phyloP scores from a whole-genome alignment of 2,113 vertebrate species.

The Platichthys stellatus region DNA sequence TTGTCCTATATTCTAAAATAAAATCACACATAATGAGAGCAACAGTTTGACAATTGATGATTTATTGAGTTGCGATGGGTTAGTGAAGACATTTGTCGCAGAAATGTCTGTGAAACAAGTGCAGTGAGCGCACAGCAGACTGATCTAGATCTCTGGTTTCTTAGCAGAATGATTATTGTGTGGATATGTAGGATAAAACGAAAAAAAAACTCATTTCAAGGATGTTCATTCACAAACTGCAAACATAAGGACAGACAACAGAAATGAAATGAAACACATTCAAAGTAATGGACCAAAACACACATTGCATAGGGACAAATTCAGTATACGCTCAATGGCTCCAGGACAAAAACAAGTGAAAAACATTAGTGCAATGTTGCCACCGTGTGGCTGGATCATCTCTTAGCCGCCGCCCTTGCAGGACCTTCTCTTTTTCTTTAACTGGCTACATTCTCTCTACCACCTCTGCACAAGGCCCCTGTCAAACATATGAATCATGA shows the following conservation, averaged over 20 bases:
- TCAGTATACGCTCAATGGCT: conserved; percentile 47
- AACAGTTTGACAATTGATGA: conserved; percentile 11
- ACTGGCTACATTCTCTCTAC: conserved; percentile 31
- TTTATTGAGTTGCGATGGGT: conserved; percentile 48
- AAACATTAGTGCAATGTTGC: conserved; percentile 65
- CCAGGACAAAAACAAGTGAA: conserved; percentile 19
- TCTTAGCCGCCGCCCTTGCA: conserved; percentile 25
- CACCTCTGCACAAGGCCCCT: neutral
- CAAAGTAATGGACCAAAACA: conserved; percentile 29
- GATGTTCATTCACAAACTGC: conserved; percentile 10
- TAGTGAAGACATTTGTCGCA: conserved; percentile 33
- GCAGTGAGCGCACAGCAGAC: conserved; percentile 6
- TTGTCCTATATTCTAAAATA: neutral
- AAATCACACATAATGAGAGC: neutral
- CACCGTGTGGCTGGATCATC: conserved; percentile 65
- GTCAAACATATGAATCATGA: conserved; percentile 3
- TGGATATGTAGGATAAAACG: neutral
- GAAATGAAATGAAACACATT: conserved; percentile 52
- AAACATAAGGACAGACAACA: conserved; percentile 7
- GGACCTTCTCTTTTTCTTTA: conserved; percentile 3
- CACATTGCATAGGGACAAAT: conserved; percentile 26
- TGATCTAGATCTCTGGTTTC: neutral
- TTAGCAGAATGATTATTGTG: conserved; percentile 1
- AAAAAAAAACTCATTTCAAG: conserved; percentile 5
- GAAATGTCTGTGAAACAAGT: conserved; percentile 25